Evolutionary conservation across 2,888 invertebrate species (phyloP).

Genomic region (Thymelicus sylvestris): DNA sequence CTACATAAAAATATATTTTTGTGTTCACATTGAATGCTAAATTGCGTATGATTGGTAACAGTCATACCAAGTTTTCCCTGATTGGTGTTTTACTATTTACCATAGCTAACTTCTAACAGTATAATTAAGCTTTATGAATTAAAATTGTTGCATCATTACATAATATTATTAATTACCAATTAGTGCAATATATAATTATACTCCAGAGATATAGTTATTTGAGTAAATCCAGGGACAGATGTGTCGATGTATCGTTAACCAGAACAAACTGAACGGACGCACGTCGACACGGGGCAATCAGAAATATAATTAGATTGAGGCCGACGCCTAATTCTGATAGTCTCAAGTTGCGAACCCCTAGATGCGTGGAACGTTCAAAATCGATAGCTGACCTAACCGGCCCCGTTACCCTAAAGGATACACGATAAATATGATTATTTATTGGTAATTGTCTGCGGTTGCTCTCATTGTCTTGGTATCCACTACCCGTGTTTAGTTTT

Average conservation of each 20-base stretch:
- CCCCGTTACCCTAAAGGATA: slow-evolving; percentile 54
- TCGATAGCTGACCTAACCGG: slow-evolving; percentile 72
- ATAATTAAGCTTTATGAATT: too few relatives aligned
- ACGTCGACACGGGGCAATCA: slow-evolving; percentile 68
- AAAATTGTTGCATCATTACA: too few relatives aligned
- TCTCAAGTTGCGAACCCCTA: slow-evolving; percentile 76
- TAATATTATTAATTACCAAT: not conserved
- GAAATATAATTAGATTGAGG: slow-evolving; percentile 82
- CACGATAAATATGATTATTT: slow-evolving; percentile 54
- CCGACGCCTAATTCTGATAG: slow-evolving; percentile 77
- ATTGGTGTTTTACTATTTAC: too few relatives aligned
- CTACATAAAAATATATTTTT: too few relatives aligned
- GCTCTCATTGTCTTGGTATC: slow-evolving; percentile 3
- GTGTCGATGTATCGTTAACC: slow-evolving; percentile 35
- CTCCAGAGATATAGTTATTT: slow-evolving; percentile 3
- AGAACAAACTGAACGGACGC: slow-evolving; percentile 40
- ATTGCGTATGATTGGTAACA: too few relatives aligned
- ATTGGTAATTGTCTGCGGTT: slow-evolving; percentile 47
- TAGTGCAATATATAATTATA: not conserved
- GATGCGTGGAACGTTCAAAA: slow-evolving; percentile 64
- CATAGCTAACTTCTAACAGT: too few relatives aligned
- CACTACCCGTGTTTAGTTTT: slow-evolving; percentile 8
- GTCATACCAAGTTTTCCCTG: too few relatives aligned
- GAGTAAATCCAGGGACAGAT: slow-evolving; percentile 13
- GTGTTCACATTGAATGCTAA: too few relatives aligned